Conservation (phyloP, 2,888 invertebrate genomes). For the Halictus ligatus region DNA sequence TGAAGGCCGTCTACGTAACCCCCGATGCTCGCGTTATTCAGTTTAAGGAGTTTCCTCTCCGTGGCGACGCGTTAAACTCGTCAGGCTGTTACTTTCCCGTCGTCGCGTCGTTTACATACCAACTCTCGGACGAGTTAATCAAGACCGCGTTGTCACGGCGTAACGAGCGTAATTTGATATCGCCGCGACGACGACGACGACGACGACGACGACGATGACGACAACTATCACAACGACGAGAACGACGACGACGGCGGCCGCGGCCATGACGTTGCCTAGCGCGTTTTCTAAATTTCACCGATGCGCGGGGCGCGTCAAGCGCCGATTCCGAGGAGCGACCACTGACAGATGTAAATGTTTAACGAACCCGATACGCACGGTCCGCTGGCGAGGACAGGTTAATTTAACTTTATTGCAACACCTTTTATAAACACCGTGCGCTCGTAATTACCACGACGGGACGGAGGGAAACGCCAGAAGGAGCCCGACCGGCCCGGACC, state of each 20-base stretch:
- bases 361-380: constrained; percentile 46
- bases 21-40: constrained; percentile 16
- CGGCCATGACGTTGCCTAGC: not conserved
- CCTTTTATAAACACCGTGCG: constrained; percentile 59
- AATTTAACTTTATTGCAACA: constrained; percentile 60
- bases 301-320: not conserved
- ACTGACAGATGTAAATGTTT: constrained; percentile 59
- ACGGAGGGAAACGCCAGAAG: not conserved
- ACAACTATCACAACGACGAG: not conserved
- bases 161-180: constrained; percentile 58
- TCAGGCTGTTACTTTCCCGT: constrained; percentile 25
- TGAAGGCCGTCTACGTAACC: constrained; percentile 1
- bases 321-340: not conserved
- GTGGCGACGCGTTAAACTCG: constrained; percentile 19
- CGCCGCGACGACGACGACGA: constrained; percentile 22
- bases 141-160: constrained; percentile 31
- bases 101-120: constrained; percentile 42
- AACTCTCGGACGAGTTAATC: constrained; percentile 47
- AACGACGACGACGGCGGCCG: not conserved
- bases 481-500: constrained; percentile 13
- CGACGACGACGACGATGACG: constrained; percentile 15
- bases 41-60: constrained; percentile 23
- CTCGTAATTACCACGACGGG: constrained; percentile 46
- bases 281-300: constrained; percentile 53
- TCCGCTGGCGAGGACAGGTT: constrained; percentile 47